Evolutionary conservation across 2,888 invertebrate genomes (phyloP), one percentile per base, ranked within the genome.

Genomic region (Acronicta psi): DNA sequence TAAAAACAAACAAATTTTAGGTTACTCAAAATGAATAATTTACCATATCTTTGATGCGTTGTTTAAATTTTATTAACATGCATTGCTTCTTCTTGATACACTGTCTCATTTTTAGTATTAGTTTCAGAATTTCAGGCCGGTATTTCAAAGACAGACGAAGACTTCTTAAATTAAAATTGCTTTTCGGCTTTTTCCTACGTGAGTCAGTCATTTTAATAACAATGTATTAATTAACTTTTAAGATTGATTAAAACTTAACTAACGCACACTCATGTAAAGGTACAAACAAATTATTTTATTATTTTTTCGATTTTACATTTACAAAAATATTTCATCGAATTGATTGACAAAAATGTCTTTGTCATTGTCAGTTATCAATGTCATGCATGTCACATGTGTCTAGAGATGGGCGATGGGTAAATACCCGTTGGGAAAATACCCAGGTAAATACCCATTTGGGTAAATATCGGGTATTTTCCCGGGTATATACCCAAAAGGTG

Each of bases 91-190:
- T 92, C 52, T 89, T 91, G 40, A 96, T 93, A 59, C 90, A 90
- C 31, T 91, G 91, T 59, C 95, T 94, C 81, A 96, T 92, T 77
- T 94, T 95, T 40, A 94, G 80, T 70, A 96, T 95, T 55, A 95
- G 94, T 66, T 91, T 90, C 34, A 95, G 69, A 14, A 96, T 92
- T 72, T 96, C 95, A 10, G 96, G 96, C 61, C 95, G 93, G 67
- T 95, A 94, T 75, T 89, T 88, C 29, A 96, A 80, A 60, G 93
- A 91, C 25, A 89, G 61, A 4, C 88, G 85, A 40, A 93, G 81
- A 46, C 67, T 84, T 72, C 80, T 81, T 52, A 85, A 67, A 53
- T 70, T 84, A 31, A 82, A 83, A 4, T 59, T 69, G 59, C 42
- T 58, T 68, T 70, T 80, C 13, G n/a, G 34, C 57, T 52, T 75